Conservation (phyloP, 2,888 invertebrate species). For the Andrena haemorrhoa region DNA sequence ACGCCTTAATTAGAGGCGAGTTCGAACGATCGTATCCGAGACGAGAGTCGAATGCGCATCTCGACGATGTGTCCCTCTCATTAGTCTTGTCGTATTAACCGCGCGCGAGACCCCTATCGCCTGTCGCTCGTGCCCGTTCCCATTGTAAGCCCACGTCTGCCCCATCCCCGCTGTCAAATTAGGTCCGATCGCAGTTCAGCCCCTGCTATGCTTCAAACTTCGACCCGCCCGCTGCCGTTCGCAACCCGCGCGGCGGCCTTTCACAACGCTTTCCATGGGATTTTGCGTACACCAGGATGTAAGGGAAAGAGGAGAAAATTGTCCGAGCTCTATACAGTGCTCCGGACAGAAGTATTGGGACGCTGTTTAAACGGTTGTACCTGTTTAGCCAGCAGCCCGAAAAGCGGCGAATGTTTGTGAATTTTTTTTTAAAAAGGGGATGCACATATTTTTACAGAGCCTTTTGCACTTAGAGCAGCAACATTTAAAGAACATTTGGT, state of each 20-base stretch:
- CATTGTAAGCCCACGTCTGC: slow-evolving; percentile 21
- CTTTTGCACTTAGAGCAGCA: too few species aligned
- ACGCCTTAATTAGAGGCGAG: slow-evolving; percentile 68
- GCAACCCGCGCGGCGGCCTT: neutral
- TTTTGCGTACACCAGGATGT: neutral
- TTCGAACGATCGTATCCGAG: slow-evolving; percentile 58
- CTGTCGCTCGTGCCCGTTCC: slow-evolving; percentile 33
- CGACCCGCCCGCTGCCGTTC: neutral
- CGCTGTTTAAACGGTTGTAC: too few species aligned
- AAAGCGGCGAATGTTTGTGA: too few species aligned
- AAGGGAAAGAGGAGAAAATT: too few species aligned
- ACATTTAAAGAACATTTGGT: too few species aligned
- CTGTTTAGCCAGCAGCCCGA: too few species aligned
- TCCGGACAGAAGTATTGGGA: too few species aligned
- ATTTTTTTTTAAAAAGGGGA: too few species aligned
- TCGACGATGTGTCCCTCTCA: slow-evolving; percentile 62
- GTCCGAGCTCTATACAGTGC: too few species aligned
- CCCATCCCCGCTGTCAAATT: slow-evolving; percentile 62
- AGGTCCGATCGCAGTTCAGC: slow-evolving; percentile 23
- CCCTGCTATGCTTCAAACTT: slow-evolving; percentile 5
- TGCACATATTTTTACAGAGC: too few species aligned
- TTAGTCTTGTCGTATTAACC: slow-evolving; percentile 67
- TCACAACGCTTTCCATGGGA: neutral
- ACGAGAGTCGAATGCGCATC: slow-evolving; percentile 47
- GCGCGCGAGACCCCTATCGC: slow-evolving; percentile 40